Base-by-base conservation (phyloP, 2,888 invertebrate genomes). In the Dichetophora obliterata region DNA sequence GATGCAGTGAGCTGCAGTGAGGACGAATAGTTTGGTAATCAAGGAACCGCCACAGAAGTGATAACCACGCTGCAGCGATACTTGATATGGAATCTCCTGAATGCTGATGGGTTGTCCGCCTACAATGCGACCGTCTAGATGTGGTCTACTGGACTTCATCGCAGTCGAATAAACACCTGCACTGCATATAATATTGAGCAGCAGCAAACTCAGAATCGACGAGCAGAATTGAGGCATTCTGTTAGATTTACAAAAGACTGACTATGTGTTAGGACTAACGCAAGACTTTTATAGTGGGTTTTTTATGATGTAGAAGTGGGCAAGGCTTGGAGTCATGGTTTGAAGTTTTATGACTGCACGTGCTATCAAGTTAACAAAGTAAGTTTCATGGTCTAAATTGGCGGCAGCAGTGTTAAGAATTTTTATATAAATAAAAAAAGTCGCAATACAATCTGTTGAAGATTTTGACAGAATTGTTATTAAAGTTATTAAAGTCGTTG, bases 21-120 rank as follows among this genome's bases (percentile, higher is more conserved):
- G 78, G 3, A 90, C 88, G 72, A 84, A 85, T 5, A 82, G 85
- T 50, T 80, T 80, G 5, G 84, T 85, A 50, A 91, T 86, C 70
- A 91, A 86, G 0, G 89, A 87, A 5, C 90, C 91, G 19, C 91
- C 91, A 74, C 91, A 91, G 73, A 86, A 86, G 77, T 91, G 90
- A 66, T 80, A 82, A 3, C 80, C 82, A 14, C 84, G 84, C 72
- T 88, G 86, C 48, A 91, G 59, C 2, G 78, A 78, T 11, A 76
- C 76, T 34, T 78, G 78, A 59, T 76, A 75, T 4, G 78, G 78
- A 11, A 68, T 8, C 3, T 75, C 52, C n/a, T 14, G n/a, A 34
- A 78, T 78, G 2, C 70, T 71, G 16, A 75, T 24, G 1, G 68
- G 27, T 3, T 59, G 8, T 6, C 78, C 78, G 2, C 78, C 78